Percentiles rank a stretch among this genome's conserved stretches.
phyloP scores from a whole-genome alignment of 2,797 vertebrate genomes.

The Syndactyla subalaris region DNA sequence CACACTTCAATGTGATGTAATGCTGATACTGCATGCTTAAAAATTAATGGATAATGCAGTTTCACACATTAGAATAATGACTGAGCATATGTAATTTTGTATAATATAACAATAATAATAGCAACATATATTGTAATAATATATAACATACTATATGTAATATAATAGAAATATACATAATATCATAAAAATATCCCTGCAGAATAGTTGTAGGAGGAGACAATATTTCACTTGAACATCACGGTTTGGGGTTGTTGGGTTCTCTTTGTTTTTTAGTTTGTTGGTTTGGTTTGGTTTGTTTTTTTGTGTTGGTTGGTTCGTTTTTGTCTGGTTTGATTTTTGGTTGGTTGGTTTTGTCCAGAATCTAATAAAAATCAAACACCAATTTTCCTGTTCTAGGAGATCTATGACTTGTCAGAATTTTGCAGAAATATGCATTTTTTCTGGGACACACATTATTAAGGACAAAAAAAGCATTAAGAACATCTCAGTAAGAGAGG shows the following conservation, averaged over 20 bases:
- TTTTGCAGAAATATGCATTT: neutral
- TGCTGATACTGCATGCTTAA: neutral
- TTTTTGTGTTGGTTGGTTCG: neutral
- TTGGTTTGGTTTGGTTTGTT: neutral
- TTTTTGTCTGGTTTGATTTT: neutral
- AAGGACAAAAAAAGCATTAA: neutral
- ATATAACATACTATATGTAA: neutral
- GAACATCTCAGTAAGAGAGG: neutral
- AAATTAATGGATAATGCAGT: neutral
- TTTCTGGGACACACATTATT: neutral
- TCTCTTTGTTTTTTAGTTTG: too few species aligned
- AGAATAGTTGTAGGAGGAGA: neutral
- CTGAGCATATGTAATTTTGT: neutral
- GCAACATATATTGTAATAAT: too few species aligned
- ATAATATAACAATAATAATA: too few species aligned
- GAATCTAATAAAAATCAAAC: neutral
- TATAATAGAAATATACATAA: too few species aligned
- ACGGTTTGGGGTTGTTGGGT: neutral
- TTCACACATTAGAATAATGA: neutral
- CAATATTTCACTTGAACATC: neutral
- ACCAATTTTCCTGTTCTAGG: neutral
- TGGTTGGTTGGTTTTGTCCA: neutral
- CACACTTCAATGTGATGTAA: neutral
- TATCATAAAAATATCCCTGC: neutral
- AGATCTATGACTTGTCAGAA: neutral